Percentiles rank a stretch among this genome's conserved stretches.
These are phyloP conservation scores for Rhynchophorus ferrugineus DNA, from an alignment of 1,140 invertebrate genomes.

Conservation along the genomic window DNA sequence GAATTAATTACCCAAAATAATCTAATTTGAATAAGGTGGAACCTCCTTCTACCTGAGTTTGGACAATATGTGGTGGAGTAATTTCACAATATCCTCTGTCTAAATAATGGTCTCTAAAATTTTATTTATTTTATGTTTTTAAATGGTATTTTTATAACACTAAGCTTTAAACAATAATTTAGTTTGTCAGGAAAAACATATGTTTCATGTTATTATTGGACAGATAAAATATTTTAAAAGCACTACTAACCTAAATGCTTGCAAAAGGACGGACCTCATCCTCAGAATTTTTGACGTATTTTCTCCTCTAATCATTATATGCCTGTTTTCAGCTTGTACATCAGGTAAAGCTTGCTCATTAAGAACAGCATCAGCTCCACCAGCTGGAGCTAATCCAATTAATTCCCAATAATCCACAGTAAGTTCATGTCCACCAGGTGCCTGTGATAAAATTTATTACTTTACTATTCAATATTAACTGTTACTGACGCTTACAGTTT, in stretches of 20 bases:
- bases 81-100: conserved; percentile 85
- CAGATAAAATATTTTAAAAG: neutral
- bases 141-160: too few species aligned
- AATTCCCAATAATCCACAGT: conserved; percentile 93
- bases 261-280: conserved; percentile 80
- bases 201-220: neutral
- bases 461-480: too few species aligned
- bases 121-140: too few species aligned
- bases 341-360: conserved; percentile 96
- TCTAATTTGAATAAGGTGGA: conserved; percentile 94
- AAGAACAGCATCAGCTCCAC: conserved; percentile 94
- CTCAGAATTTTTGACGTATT: conserved; percentile 90
- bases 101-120: conserved; percentile 75
- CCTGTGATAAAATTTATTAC: conserved; percentile 41
- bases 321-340: conserved; percentile 95
- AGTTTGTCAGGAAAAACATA: neutral
- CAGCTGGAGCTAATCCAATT: conserved; percentile 82
- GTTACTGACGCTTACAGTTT: conserved; percentile 76
- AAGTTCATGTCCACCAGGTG: conserved; percentile 94
- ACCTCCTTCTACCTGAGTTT: conserved; percentile 95
- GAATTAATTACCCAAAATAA: conserved; percentile 71
- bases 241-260: conserved; percentile 68
- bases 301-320: conserved; percentile 98
- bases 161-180: neutral
- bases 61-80: conserved; percentile 93